phyloP scores from a whole-genome alignment of 2,797 vertebrate genomes.

The Anisognathus igniventris region DNA sequence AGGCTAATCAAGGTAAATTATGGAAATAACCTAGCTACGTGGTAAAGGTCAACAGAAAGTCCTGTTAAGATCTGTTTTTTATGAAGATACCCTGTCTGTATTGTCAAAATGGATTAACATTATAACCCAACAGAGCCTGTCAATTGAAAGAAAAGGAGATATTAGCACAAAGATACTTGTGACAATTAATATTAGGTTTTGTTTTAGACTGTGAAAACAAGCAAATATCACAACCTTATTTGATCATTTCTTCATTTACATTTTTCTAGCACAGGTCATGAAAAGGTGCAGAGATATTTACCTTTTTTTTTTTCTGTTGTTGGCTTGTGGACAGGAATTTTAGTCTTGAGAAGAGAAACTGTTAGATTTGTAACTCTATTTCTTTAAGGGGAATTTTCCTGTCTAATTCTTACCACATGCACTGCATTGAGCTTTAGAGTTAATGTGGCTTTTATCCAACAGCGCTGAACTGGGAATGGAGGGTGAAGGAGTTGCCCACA shows the following conservation, averaged over 20 bases:
- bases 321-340: background rate
- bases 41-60: slow-evolving; percentile 23
- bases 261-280: background rate
- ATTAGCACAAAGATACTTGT: background rate
- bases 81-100: background rate
- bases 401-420: background rate
- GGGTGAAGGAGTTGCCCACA: background rate
- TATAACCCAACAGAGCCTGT: background rate
- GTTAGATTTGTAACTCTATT: background rate
- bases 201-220: background rate
- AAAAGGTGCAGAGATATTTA: background rate
- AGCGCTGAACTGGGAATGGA: background rate
- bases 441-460: background rate
- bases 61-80: slow-evolving; percentile 17
- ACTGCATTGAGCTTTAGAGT: background rate
- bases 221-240: background rate
- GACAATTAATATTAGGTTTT: background rate
- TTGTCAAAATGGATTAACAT: slow-evolving; percentile 36
- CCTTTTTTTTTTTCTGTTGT: background rate
- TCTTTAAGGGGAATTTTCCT: background rate
- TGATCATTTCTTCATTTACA: background rate
- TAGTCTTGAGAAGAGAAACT: background rate
- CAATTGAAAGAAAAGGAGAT: background rate
- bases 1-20: slow-evolving; percentile 18
- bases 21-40: background rate